These are phyloP conservation scores for Dicyrtoma fusca DNA, from an alignment of 2,888 invertebrate species.

Conservation along the genomic window DNA sequence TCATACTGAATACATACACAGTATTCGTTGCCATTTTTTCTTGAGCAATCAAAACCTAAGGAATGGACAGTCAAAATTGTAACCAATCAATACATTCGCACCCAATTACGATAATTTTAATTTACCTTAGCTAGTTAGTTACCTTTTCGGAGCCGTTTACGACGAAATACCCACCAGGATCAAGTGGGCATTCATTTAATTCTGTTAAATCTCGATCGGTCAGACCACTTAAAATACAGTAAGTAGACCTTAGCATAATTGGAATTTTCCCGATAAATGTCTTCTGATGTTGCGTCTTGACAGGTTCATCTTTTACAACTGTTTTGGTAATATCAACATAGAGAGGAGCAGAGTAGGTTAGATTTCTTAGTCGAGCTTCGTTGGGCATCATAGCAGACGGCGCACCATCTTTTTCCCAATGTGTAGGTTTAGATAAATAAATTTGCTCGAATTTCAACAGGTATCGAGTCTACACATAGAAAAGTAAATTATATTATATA, in stretches of 20 bases:
- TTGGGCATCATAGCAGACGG: slow-evolving; percentile 99
- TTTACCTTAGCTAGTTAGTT: slow-evolving; percentile 20
- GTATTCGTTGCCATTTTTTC: slow-evolving; percentile 99
- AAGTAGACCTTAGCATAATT: slow-evolving; percentile 97
- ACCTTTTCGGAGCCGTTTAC: slow-evolving; percentile 99
- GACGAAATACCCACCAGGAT: slow-evolving; percentile 99
- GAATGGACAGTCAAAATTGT: slow-evolving; percentile 15
- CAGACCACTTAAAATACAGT: slow-evolving; percentile 90
- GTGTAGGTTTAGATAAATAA: slow-evolving; percentile 98
- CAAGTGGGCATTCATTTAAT: slow-evolving; percentile 97
- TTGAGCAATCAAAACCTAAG: slow-evolving; percentile 88
- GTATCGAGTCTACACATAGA: slow-evolving; percentile 71
- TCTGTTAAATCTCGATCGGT: slow-evolving; percentile 99
- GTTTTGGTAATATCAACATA: slow-evolving; percentile 99
- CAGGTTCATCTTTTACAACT: slow-evolving; percentile 85
- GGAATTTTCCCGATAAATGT: slow-evolving; percentile 88
- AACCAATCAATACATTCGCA: neutral
- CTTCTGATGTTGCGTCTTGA: slow-evolving; percentile 73
- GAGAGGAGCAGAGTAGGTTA: slow-evolving; percentile 97
- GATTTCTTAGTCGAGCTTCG: slow-evolving; percentile 93
- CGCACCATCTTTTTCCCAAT: slow-evolving; percentile 99
- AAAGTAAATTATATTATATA: neutral
- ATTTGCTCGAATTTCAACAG: slow-evolving; percentile 98
- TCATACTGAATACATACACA: slow-evolving; percentile 99
- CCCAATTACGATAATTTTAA: neutral